These are phyloP conservation scores for Xenopus borealis DNA, from an alignment of 2,113 vertebrate species.

Conservation along the genomic window DNA sequence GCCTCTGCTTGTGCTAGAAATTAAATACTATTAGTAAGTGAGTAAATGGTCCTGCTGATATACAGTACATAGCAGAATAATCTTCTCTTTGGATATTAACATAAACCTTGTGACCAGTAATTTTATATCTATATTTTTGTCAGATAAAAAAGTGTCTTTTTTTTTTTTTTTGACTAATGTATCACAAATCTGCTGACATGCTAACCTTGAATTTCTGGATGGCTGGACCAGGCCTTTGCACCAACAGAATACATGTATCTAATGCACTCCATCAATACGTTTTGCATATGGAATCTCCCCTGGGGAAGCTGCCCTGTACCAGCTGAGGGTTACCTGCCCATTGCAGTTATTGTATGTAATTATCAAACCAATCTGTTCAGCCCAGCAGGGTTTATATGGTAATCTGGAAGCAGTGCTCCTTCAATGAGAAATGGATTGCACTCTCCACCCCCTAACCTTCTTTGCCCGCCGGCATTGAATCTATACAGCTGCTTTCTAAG, in stretches of 20 bases:
- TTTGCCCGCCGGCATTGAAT: conserved; percentile 49
- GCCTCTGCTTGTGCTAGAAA: too few relatives aligned
- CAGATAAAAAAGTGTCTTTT: conserved; percentile 76
- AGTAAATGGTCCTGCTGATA: too few relatives aligned
- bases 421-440: conserved; percentile 73
- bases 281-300: conserved; percentile 92
- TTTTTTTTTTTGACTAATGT: conserved; percentile 85
- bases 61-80: too few relatives aligned
- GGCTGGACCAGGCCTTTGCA: conserved; percentile 76
- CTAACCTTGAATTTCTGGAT: conserved; percentile 79
- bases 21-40: too few relatives aligned
- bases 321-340: conserved; percentile 92
- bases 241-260: conserved; percentile 72
- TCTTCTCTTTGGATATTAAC: too few relatives aligned
- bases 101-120: too few relatives aligned
- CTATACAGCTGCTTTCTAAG: conserved; percentile 32
- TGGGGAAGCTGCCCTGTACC: conserved; percentile 85
- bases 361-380: conserved; percentile 98
- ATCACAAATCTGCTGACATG: conserved; percentile 85
- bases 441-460: conserved; percentile 57
- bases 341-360: conserved; percentile 95
- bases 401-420: conserved; percentile 91
- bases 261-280: conserved; percentile 76
- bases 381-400: conserved; percentile 88
- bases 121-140: conserved; percentile 48